Evolutionary conservation across 2,797 vertebrate species (phyloP).

Genomic region (Pogonophryne albipinna): DNA sequence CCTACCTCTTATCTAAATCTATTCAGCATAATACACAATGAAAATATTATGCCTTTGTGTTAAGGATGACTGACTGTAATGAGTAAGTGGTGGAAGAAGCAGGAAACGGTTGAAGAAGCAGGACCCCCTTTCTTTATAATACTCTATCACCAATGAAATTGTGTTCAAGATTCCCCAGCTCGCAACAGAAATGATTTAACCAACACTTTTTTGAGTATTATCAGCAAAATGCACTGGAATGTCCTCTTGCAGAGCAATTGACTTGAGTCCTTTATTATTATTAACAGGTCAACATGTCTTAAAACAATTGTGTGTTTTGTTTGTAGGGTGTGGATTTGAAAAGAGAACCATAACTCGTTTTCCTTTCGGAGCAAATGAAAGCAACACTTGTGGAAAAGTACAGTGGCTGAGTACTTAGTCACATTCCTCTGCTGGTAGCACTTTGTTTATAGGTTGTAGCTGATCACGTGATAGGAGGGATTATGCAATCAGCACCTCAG

Average conservation of each 20-base stretch:
- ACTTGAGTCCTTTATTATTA: too few relatives aligned
- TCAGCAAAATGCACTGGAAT: background rate
- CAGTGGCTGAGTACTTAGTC: background rate
- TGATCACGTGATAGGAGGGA: slow-evolving; percentile 52
- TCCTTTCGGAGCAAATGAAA: too few relatives aligned
- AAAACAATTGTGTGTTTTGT: background rate
- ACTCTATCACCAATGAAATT: background rate
- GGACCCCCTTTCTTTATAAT: too few relatives aligned
- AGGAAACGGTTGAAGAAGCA: too few relatives aligned
- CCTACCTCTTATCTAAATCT: background rate
- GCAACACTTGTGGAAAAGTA: too few relatives aligned
- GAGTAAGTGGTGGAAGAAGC: background rate
- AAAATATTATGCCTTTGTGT: background rate
- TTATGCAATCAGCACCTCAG: slow-evolving; percentile 50
- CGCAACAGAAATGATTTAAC: background rate
- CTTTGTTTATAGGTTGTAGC: background rate
- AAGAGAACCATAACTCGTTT: background rate
- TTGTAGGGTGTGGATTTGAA: background rate
- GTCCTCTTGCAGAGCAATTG: background rate
- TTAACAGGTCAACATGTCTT: background rate
- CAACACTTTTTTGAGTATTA: background rate
- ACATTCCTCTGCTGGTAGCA: background rate
- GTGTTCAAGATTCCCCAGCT: background rate
- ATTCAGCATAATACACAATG: background rate
- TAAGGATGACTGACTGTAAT: background rate